A percentile compares a stretch with the other conserved stretches of the same genome.
These are phyloP conservation scores for Eupithecia exiguata DNA, from an alignment of 2,888 invertebrate genomes.

Conservation along the genomic window DNA sequence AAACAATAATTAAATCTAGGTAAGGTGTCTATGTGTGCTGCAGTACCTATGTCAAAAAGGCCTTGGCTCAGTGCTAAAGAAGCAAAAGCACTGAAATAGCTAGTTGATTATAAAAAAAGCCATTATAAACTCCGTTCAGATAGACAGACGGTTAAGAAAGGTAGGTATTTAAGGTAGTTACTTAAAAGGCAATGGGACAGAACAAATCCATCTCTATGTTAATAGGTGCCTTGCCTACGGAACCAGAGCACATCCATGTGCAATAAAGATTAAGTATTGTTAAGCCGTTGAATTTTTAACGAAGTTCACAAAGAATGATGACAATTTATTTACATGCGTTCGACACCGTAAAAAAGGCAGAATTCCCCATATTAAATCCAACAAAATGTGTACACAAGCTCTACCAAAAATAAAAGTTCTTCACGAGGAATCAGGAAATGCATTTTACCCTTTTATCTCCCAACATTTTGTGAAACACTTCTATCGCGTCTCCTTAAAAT, in stretches of 20 bases:
- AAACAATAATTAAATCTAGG: too few relatives aligned
- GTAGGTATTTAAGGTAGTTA: too few relatives aligned
- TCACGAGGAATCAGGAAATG: neutral
- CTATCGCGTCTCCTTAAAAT: slow-evolving; percentile 9
- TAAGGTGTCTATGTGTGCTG: too few relatives aligned
- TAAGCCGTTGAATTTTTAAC: neutral
- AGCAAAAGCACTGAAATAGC: too few relatives aligned
- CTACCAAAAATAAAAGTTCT: neutral
- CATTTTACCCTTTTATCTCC: neutral
- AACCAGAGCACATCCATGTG: neutral
- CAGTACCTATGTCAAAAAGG: too few relatives aligned
- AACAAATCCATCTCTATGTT: neutral
- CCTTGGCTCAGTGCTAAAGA: too few relatives aligned
- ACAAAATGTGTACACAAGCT: neutral
- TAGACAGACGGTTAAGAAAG: too few relatives aligned
- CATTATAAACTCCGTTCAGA: too few relatives aligned
- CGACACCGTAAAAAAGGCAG: neutral
- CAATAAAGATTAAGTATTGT: neutral
- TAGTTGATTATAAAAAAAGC: too few relatives aligned
- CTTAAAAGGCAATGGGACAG: neutral
- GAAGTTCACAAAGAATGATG: neutral
- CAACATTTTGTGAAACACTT: slow-evolving; percentile 18
- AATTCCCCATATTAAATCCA: neutral
- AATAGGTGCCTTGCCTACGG: neutral
- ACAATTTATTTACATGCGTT: neutral